Base-by-base conservation (phyloP, 2,113 vertebrate species). In the Pachypanchax playfairii region DNA sequence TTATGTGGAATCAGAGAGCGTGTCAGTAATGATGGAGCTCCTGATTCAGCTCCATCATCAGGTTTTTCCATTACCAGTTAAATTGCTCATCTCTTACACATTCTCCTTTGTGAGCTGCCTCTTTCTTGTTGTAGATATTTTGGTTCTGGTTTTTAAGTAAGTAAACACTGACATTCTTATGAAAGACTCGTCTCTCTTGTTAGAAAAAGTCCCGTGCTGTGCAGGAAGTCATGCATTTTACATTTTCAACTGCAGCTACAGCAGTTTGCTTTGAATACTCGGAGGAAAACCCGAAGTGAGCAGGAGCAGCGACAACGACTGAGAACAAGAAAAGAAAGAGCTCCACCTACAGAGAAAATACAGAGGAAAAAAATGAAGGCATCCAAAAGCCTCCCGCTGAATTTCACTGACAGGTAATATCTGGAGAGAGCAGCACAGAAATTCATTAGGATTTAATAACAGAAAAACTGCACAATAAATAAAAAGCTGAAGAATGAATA, bases 381-480 rank as follows among this genome's bases (percentile, higher is more conserved):
- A 64, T 68, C 48, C 25, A 6, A 31, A 28, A 29, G 62, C 43
- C 42, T 17, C 68, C 57, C 43, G 46, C 54, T 24, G 73, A 58
- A 47, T 53, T 65, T 75, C 73, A 80, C 28, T 73, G 78, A 77
- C 70, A 65, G 56, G 21, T 77, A 12, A 74, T 71, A 66, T 75
- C 61, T 66, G 18, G 13, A 58, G 64, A 57, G 46, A 71, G 44
- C 28, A 17, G 52, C 38, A 44, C 59, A 1, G 13, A 50, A 22
- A 67, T 24, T 11, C 29, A 46, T 63, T 9, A 49, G 20, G 31
- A 18, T 44, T 52, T 35, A 28, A 52, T 22, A 21, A 38, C 47
- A 62, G 51, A 42, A 9, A 50, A 65, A 55, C 33, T 3, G 6
- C 12, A 22, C 9, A 20, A 24, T 47, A 29, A 64, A 47, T 47